These are phyloP conservation scores for Geophilus truncorum DNA, from an alignment of 2,888 invertebrate species.

Conservation along the genomic window DNA sequence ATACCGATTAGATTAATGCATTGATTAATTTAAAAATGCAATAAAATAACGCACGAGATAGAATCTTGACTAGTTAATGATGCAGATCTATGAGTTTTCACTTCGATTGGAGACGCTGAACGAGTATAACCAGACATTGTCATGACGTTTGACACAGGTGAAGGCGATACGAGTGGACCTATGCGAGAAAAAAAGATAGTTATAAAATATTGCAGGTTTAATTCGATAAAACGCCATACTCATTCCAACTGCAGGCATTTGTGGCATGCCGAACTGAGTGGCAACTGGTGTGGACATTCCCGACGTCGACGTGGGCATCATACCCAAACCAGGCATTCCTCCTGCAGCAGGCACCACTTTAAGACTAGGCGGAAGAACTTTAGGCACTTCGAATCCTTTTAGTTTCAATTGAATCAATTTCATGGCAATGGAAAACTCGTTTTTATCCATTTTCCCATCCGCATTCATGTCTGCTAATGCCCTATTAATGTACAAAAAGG, in stretches of 20 bases:
- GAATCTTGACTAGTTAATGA: constrained; percentile 49
- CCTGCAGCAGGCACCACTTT: constrained; percentile 44
- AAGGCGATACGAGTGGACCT: background rate
- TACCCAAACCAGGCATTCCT: constrained; percentile 26
- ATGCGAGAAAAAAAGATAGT: too few species aligned
- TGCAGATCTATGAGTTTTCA: constrained; percentile 44
- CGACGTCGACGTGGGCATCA: constrained; percentile 11
- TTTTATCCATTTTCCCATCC: constrained; percentile 93
- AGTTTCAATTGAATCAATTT: constrained; percentile 90
- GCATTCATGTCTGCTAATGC: constrained; percentile 88
- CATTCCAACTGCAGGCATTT: background rate
- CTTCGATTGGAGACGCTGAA: constrained; percentile 38
- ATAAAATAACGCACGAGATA: constrained; percentile 46
- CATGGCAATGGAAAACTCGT: constrained; percentile 97
- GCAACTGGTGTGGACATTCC: background rate
- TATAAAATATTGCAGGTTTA: too few species aligned
- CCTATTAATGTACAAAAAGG: constrained; percentile 52
- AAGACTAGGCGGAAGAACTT: constrained; percentile 66
- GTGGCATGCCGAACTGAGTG: background rate
- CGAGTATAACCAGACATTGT: background rate
- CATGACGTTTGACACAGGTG: background rate
- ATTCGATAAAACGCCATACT: constrained; percentile 6
- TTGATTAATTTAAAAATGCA: background rate
- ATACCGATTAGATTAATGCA: background rate
- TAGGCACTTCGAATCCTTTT: constrained; percentile 85